Conservation (phyloP, 2,113 vertebrate genomes). For the pig (Sus scrofa) region DNA sequence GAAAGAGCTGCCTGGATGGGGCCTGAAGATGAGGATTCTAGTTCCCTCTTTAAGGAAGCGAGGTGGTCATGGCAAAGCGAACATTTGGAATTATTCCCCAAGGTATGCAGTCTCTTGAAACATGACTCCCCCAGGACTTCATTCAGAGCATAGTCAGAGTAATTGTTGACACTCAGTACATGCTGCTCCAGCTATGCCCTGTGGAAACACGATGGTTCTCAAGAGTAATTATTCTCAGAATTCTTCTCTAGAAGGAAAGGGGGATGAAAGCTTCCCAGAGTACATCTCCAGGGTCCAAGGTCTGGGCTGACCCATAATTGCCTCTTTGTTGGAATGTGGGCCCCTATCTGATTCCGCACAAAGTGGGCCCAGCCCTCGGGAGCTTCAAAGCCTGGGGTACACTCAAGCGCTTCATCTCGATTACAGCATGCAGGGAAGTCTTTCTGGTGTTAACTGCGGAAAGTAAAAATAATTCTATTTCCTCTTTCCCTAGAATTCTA, state of each 20-base stretch:
- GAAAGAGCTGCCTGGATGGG: too few relatives aligned
- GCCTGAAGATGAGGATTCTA: not conserved
- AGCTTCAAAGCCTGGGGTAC: not conserved
- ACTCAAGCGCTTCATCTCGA: not conserved
- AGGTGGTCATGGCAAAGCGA: not conserved
- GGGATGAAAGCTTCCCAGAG: not conserved
- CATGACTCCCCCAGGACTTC: not conserved
- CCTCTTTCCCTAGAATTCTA: not conserved
- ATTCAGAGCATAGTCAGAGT: not conserved
- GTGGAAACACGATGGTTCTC: not conserved
- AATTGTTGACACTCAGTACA: too few relatives aligned
- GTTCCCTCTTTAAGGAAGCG: not conserved
- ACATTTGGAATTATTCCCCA: not conserved
- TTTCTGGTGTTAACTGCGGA: not conserved
- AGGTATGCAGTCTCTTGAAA: constrained; percentile 40
- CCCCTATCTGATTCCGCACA: too few relatives aligned
- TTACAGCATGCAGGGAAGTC: not conserved
- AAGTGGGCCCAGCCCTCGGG: not conserved
- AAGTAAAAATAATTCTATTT: not conserved
- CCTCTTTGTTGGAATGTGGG: not conserved
- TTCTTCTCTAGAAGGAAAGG: not conserved
- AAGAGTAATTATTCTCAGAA: constrained; percentile 1
- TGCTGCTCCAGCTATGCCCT: too few relatives aligned
- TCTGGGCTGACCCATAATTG: not conserved
- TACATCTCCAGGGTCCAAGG: not conserved